phyloP scores from a whole-genome alignment of 2,113 vertebrate species.

The Uropsilus gracilis region DNA sequence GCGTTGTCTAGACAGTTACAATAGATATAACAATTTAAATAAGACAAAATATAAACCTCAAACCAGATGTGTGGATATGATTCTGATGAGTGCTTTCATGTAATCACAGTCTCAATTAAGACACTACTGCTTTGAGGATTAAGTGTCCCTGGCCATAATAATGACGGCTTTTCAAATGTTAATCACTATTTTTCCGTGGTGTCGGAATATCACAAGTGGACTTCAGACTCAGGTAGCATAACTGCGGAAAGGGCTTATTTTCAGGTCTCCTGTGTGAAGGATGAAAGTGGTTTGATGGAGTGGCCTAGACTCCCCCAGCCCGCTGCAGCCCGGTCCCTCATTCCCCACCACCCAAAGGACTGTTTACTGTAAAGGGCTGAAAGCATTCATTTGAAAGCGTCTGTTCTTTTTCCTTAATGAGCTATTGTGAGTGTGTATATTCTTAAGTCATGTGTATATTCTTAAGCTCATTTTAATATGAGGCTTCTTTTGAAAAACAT shows the following conservation, averaged over 20 bases:
- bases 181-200: constrained; percentile 75
- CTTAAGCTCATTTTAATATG: constrained; percentile 65
- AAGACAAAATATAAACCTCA: constrained; percentile 81
- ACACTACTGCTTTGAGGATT: constrained; percentile 87
- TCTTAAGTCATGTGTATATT: constrained; percentile 70
- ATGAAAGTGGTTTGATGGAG: constrained; percentile 37
- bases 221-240: constrained; percentile 48
- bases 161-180: constrained; percentile 85
- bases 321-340: no score
- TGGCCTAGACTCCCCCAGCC: not conserved
- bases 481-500: constrained; percentile 60
- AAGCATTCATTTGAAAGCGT: constrained; percentile 65
- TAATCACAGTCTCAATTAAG: constrained; percentile 82
- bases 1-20: constrained; percentile 82
- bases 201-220: constrained; percentile 66
- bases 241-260: constrained; percentile 63
- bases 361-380: constrained; percentile 56
- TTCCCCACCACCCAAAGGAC: constrained; percentile 19
- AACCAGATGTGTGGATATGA: constrained; percentile 83
- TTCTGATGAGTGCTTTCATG: constrained; percentile 82
- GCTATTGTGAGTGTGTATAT: constrained; percentile 63
- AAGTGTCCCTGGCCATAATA: constrained; percentile 88
- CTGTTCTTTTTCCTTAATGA: constrained; percentile 66
- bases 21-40: constrained; percentile 78
- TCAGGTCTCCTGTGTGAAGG: constrained; percentile 22